phyloP scores from a whole-genome alignment of 2,797 vertebrate genomes.

The Tympanoctomys barrerae region DNA sequence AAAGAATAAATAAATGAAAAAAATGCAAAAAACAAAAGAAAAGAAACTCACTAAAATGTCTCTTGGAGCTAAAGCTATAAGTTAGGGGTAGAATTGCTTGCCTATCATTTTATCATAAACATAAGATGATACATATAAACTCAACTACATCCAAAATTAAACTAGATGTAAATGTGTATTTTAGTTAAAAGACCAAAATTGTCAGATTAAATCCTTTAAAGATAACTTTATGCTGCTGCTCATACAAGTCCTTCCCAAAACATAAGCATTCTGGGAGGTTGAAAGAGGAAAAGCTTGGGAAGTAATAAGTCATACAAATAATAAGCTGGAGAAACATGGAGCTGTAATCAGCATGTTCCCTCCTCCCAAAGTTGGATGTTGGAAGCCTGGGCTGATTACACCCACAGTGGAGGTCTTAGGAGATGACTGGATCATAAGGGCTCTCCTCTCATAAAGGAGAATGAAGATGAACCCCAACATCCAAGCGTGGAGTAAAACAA shows the following conservation, averaged over 20 bases:
- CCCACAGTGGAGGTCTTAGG: neutral
- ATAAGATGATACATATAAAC: neutral
- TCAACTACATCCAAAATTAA: neutral
- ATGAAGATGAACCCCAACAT: neutral
- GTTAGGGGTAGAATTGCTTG: neutral
- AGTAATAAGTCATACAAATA: neutral
- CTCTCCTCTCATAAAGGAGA: neutral
- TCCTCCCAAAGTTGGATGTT: neutral
- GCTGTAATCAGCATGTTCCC: no score
- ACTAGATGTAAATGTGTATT: neutral
- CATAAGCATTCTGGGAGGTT: neutral
- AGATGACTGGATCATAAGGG: neutral
- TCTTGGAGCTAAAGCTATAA: neutral
- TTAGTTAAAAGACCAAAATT: neutral
- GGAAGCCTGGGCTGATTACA: neutral
- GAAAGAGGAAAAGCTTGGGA: neutral
- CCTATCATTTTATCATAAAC: neutral
- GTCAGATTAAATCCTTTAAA: neutral
- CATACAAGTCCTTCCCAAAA: neutral
- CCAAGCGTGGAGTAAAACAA: neutral
- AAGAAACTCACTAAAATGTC: neutral
- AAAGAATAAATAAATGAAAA: neutral
- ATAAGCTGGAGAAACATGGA: neutral
- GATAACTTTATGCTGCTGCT: neutral
- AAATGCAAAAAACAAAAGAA: neutral